A percentile compares a stretch with the other conserved stretches of the same genome.
phyloP scores from a whole-genome alignment of 2,888 invertebrate genomes.

The Acholoe squamosa region DNA sequence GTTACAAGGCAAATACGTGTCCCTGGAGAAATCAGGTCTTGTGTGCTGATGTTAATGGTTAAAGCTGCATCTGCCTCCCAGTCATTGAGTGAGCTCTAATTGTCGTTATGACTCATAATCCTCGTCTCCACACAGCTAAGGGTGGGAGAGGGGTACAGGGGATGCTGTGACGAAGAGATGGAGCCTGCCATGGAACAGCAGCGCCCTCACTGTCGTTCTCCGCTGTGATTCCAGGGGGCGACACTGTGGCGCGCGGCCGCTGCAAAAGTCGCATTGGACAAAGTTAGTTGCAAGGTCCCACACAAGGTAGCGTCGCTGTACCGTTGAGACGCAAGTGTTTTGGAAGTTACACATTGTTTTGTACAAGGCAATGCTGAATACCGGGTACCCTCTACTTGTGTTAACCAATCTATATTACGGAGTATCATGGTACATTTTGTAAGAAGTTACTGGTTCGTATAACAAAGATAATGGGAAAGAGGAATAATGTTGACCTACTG shows the following conservation, averaged over 20 bases:
- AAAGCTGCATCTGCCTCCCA: constrained; percentile 9
- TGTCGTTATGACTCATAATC: constrained; percentile 44
- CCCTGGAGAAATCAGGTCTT: too few species aligned
- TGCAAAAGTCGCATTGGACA: neutral
- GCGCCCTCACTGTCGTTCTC: neutral
- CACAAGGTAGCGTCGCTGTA: neutral
- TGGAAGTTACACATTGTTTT: too few species aligned
- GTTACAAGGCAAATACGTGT: too few species aligned
- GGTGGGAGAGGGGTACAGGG: neutral
- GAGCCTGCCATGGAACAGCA: neutral
- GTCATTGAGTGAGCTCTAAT: constrained; percentile 24
- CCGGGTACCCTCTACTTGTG: too few species aligned
- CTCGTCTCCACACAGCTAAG: neutral
- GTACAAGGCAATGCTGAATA: too few species aligned
- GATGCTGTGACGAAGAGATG: neutral
- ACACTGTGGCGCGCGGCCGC: neutral
- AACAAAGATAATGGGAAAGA: too few species aligned
- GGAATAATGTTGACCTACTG: too few species aligned
- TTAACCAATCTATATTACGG: too few species aligned
- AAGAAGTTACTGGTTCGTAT: too few species aligned
- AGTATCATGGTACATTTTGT: too few species aligned
- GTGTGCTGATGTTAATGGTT: neutral
- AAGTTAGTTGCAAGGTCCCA: neutral
- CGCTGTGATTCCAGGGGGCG: neutral
- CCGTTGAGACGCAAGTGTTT: too few species aligned